Percentiles rank a stretch among this genome's conserved stretches.
Conservation (phyloP, 2,888 invertebrate genomes). For the Drosophila greeni region DNA sequence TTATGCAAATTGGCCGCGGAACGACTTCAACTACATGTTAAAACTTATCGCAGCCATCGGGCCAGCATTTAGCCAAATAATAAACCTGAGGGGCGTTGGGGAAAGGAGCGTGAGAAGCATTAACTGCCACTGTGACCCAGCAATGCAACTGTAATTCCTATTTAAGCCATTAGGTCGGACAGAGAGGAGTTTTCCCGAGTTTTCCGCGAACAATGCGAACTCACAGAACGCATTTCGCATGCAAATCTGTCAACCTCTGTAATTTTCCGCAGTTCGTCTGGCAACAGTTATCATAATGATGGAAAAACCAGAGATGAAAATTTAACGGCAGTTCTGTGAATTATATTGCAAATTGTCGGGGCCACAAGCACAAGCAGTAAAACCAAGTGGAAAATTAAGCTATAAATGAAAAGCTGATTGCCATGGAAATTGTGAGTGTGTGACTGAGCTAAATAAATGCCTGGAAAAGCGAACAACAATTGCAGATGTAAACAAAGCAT, state of each 20-base stretch:
- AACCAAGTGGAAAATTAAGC: constrained; percentile 36
- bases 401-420: constrained; percentile 27
- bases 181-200: constrained; percentile 16
- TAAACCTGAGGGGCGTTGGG: constrained; percentile 42
- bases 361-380: constrained; percentile 21
- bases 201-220: constrained; percentile 34
- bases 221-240: constrained; percentile 45
- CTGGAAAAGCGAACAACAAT: not conserved
- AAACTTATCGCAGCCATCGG: constrained; percentile 52
- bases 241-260: constrained; percentile 50
- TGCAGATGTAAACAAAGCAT: not conserved
- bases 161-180: constrained; percentile 21
- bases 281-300: constrained; percentile 55
- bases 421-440: constrained; percentile 18
- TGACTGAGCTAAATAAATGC: constrained; percentile 4
- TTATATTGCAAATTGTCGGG: constrained; percentile 37
- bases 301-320: constrained; percentile 42
- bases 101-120: constrained; percentile 52
- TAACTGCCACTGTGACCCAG: constrained; percentile 25
- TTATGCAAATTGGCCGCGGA: constrained; percentile 63
- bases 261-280: constrained; percentile 3
- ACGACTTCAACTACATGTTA: constrained; percentile 56
- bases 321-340: constrained; percentile 53
- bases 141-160: constrained; percentile 43
- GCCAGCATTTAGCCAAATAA: constrained; percentile 58